Evolutionary conservation across 2,113 vertebrate genomes (phyloP).

Genomic region (Amblyornis subalaris): DNA sequence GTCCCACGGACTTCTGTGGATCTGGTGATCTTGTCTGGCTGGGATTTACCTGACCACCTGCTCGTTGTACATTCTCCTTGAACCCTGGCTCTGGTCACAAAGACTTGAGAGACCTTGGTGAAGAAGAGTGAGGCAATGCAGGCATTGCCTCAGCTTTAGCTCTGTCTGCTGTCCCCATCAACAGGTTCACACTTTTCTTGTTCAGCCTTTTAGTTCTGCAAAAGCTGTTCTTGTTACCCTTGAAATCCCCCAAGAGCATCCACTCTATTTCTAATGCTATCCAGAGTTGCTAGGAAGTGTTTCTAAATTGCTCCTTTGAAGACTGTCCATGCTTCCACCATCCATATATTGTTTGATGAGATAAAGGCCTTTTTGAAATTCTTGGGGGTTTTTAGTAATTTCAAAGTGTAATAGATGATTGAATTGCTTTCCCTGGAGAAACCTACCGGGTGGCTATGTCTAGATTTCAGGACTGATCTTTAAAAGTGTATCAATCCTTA

Average conservation of each 20-base stretch:
- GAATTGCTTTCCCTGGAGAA: background rate
- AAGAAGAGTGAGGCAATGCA: background rate
- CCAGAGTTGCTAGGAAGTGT: background rate
- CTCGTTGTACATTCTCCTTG: background rate
- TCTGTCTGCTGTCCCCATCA: background rate
- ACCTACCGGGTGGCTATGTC: background rate
- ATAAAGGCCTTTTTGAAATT: background rate
- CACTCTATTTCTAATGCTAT: background rate
- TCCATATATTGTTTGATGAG: background rate
- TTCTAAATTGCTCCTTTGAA: background rate
- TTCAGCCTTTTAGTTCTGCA: background rate
- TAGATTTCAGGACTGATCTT: background rate
- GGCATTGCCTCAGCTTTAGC: background rate
- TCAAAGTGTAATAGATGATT: background rate
- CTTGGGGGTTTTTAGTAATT: background rate
- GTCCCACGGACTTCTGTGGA: background rate
- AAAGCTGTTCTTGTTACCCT: background rate
- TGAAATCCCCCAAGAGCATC: background rate
- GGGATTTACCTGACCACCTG: background rate
- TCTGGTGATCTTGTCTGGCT: background rate
- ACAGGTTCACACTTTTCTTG: background rate
- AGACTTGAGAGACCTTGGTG: background rate
- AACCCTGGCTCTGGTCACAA: background rate
- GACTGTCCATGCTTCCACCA: background rate
- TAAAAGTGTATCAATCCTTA: background rate